Conservation (phyloP, 2,888 invertebrate species). For the Alloscopus bannaensis region DNA sequence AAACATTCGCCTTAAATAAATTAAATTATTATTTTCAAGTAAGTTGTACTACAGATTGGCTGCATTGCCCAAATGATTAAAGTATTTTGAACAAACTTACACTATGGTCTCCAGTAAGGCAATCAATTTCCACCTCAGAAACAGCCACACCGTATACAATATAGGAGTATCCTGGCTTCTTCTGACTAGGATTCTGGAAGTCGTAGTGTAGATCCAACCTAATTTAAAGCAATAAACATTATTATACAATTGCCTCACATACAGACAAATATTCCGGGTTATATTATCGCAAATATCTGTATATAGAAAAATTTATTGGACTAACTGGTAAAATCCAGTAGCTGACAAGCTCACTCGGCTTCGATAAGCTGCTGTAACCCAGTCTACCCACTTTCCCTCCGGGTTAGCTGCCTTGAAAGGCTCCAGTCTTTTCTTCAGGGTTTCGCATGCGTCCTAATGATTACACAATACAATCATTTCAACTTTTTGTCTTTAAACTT, state of each 20-base stretch:
- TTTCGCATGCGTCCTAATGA: constrained; percentile 85
- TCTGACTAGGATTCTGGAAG: constrained; percentile 45
- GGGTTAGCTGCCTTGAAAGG: constrained; percentile 87
- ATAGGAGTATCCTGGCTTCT: constrained; percentile 82
- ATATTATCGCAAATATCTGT: background rate
- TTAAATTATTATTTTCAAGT: too few species aligned
- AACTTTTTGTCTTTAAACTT: background rate
- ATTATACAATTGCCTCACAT: background rate
- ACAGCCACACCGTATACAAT: constrained; percentile 91
- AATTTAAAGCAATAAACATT: constrained; percentile 21
- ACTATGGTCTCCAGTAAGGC: constrained; percentile 94
- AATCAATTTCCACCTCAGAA: constrained; percentile 94
- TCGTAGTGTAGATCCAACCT: constrained; percentile 74
- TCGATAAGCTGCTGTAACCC: constrained; percentile 86
- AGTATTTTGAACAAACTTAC: too few species aligned
- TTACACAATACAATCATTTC: constrained; percentile 29
- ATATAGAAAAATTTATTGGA: constrained; percentile 18
- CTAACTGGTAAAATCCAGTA: constrained; percentile 84
- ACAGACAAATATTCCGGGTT: background rate
- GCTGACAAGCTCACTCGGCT: constrained; percentile 87
- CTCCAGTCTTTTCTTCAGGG: constrained; percentile 83
- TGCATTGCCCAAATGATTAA: too few species aligned
- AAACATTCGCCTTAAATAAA: constrained; percentile 97
- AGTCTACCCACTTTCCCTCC: constrained; percentile 88
- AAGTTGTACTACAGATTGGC: too few species aligned